Evolutionary conservation across 2,113 vertebrate species (phyloP).

Genomic region (Andinoacara biseriatus): DNA sequence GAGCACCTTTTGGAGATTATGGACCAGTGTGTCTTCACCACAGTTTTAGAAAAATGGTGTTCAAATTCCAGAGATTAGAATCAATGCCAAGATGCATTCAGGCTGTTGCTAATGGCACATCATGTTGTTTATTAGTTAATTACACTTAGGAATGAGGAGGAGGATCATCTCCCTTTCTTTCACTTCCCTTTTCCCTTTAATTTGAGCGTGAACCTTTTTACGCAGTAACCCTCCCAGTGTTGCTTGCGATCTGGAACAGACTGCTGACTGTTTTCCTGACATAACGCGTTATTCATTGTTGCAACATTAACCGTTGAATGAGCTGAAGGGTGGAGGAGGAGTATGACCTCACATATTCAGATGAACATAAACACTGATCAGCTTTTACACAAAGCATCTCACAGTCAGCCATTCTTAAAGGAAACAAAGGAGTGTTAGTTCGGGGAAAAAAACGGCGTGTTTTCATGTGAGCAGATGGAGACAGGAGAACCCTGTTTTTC

Average conservation of each 20-base stretch:
- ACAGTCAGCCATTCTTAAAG: constrained; percentile 46
- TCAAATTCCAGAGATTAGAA: no score
- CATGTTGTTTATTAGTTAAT: not conserved
- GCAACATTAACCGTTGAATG: constrained; percentile 1
- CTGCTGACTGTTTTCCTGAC: constrained; percentile 26
- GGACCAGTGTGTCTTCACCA: not conserved
- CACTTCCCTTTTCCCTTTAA: not conserved
- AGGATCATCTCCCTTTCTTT: not conserved
- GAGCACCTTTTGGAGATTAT: not conserved
- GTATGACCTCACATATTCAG: constrained; percentile 26
- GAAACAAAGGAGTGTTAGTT: constrained; percentile 55
- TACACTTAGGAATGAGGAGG: not conserved
- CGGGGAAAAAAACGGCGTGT: not conserved
- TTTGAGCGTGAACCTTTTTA: rapidly evolving
- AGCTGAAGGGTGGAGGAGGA: constrained; percentile 10
- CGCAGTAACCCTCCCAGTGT: not conserved
- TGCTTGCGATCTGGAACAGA: not conserved
- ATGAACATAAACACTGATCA: constrained; percentile 39
- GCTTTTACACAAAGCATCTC: constrained; percentile 10
- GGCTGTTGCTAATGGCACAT: not conserved
- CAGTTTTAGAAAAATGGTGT: no score
- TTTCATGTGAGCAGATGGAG: constrained; percentile 6
- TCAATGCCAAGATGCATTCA: not conserved
- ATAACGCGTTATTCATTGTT: constrained; percentile 23
- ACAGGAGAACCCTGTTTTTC: constrained; percentile 1